Percentiles rank a stretch among this genome's conserved stretches.
Conservation (phyloP, 2,888 invertebrate genomes). For the Leptopilina drosophilae region DNA sequence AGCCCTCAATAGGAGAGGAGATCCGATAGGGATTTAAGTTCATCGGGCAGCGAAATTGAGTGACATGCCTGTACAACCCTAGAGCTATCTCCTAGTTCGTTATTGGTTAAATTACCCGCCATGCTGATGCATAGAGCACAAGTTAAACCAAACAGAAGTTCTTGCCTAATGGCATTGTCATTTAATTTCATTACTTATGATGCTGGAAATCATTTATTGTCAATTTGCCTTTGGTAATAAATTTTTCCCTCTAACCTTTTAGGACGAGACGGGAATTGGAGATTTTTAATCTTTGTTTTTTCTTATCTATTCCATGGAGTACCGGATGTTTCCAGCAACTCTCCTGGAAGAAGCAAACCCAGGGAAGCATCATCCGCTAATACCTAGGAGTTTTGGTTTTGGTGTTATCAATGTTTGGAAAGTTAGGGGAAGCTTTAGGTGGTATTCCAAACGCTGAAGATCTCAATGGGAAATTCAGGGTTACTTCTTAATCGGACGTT, state of each 20-base stretch:
- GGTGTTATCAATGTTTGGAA: no score
- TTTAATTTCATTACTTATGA: neutral
- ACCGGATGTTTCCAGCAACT: no score
- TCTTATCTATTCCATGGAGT: no score
- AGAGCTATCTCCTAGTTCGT: slow-evolving; percentile 30
- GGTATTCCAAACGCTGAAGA: no score
- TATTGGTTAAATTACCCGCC: slow-evolving; percentile 24
- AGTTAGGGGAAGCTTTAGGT: no score
- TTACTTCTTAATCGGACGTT: no score
- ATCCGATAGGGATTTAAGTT: slow-evolving; percentile 37
- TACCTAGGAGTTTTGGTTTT: no score
- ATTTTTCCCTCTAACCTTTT: neutral
- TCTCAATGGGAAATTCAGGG: no score
- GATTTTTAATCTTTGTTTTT: no score
- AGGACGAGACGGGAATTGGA: neutral
- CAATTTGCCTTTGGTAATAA: neutral
- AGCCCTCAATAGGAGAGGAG: slow-evolving; percentile 21
- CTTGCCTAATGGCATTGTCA: slow-evolving; percentile 25
- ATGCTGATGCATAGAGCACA: slow-evolving; percentile 16
- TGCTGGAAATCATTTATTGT: neutral
- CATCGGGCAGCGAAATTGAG: slow-evolving; percentile 29
- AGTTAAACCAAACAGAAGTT: slow-evolving; percentile 18
- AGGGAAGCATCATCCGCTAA: no score
- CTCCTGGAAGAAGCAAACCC: no score
- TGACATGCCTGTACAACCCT: slow-evolving; percentile 32